Base-by-base conservation (phyloP, 2,113 vertebrate species). In the Ciconia stormi region DNA sequence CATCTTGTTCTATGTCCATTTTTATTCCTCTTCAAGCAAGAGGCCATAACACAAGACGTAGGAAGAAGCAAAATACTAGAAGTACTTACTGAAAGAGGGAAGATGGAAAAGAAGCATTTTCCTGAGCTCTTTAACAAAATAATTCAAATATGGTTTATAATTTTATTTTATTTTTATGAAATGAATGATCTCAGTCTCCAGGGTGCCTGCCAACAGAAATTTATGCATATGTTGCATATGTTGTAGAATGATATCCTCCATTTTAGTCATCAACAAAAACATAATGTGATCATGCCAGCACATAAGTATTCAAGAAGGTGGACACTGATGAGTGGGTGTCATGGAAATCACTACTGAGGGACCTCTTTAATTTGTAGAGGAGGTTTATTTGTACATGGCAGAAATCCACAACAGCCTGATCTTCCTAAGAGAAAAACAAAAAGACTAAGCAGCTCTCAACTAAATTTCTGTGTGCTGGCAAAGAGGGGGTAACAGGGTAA, bases 191-290 rank as follows among this genome's bases (percentile, higher is more conserved):
- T 91, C 52, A 46, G 16, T 91, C 76, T 79, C 52, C 30, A 65
- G 23, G 7, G n/a, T 67, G 34, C 10, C 72, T 72, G 61, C 42
- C 69, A 96, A 65, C 7, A 79, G 13, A 86, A 78, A 78, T 92
- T 47, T 50, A 40, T 82, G 58, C 22, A 16, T 59, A 59, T n/a
- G 58, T n/a, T 59, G 44, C 65, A 49, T 36, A 25, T 36, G 13
- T 7, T 90, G 27, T 52, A 86, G 56, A 95, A 70, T 5, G 29
- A 63, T 34, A 74, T 18, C 29, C 15, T 90, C 8, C 6, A 3
- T 86, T 94, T 93, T 55, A 74, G 36, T 50, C 62, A 88, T 40
- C 67, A 58, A 47, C 46, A 83, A 88, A 93, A 70, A 71, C 29
- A 70, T 76, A 44, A 47, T 38, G 15, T 34, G n/a, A 36, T 73